These are phyloP conservation scores for Emydocephalus ijimae DNA, from an alignment of 2,113 vertebrate species.

Conservation along the genomic window DNA sequence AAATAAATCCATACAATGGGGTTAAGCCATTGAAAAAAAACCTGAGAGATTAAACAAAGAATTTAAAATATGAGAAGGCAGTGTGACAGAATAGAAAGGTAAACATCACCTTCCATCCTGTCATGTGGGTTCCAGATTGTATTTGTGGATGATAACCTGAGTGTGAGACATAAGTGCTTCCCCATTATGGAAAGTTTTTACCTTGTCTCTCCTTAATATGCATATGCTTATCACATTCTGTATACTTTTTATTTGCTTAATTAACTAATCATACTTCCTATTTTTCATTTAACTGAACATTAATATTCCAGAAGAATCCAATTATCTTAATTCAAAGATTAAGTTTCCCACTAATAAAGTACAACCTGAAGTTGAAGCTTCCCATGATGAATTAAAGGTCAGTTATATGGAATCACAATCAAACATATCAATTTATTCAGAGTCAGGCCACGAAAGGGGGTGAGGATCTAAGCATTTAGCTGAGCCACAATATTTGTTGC, in stretches of 20 bases:
- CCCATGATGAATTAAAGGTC: conserved; percentile 15
- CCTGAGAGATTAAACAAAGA: neutral
- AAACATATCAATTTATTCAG: conserved; percentile 31
- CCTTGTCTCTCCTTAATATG: too few relatives aligned
- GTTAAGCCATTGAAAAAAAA: conserved; percentile 27
- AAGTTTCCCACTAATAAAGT: conserved; percentile 35
- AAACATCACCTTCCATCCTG: neutral
- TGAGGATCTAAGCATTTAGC: conserved; percentile 18
- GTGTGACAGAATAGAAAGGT: neutral
- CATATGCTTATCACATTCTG: neutral
- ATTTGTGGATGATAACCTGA: neutral
- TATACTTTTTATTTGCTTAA: neutral
- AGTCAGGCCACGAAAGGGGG: neutral
- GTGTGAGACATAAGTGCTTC: neutral
- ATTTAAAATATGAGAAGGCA: neutral
- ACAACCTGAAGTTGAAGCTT: conserved; percentile 19
- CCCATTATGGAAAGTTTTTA: neutral
- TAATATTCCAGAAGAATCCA: conserved; percentile 35
- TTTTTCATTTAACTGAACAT: conserved; percentile 30
- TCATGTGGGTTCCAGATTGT: neutral
- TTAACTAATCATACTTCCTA: conserved; percentile 16
- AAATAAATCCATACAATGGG: conserved; percentile 55
- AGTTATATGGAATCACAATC: neutral
- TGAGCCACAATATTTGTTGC: neutral
- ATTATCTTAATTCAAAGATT: conserved; percentile 38